Conservation (phyloP, 2,797 vertebrate genomes). For the Novumbra hubbsi region DNA sequence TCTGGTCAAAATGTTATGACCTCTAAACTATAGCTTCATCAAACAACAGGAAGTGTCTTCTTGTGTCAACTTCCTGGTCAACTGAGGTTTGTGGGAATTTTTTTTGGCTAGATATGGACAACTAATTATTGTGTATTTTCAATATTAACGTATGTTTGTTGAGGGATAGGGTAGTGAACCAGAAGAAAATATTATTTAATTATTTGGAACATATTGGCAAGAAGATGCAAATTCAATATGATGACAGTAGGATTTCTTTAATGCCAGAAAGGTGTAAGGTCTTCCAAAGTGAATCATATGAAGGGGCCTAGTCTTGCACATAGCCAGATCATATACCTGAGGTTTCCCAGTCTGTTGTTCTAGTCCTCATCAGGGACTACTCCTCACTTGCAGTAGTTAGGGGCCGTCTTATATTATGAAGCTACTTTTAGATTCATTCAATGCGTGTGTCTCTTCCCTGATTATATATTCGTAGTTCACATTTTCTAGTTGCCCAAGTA, state of each 20-base stretch:
- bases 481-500: background rate
- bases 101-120: conserved; percentile 14
- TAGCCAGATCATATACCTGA: too few species aligned
- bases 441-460: too few species aligned
- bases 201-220: background rate
- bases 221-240: background rate
- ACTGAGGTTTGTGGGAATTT: conserved; percentile 24
- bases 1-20: conserved; percentile 47
- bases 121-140: conserved; percentile 38
- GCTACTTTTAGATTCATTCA: too few species aligned
- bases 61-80: conserved; percentile 33
- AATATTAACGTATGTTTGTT: conserved; percentile 24
- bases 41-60: conserved; percentile 50
- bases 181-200: background rate
- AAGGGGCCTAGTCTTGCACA: background rate
- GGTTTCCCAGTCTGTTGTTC: too few species aligned
- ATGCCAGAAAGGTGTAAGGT: background rate
- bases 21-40: conserved; percentile 29
- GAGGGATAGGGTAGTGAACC: background rate
- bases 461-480: too few species aligned
- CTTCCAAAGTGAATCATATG: background rate
- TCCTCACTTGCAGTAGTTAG: too few species aligned
- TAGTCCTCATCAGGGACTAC: too few species aligned
- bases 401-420: too few species aligned
- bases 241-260: background rate